These are phyloP conservation scores for Sarcophaga bullata DNA, from an alignment of 1,140 invertebrate species.

Conservation along the genomic window DNA sequence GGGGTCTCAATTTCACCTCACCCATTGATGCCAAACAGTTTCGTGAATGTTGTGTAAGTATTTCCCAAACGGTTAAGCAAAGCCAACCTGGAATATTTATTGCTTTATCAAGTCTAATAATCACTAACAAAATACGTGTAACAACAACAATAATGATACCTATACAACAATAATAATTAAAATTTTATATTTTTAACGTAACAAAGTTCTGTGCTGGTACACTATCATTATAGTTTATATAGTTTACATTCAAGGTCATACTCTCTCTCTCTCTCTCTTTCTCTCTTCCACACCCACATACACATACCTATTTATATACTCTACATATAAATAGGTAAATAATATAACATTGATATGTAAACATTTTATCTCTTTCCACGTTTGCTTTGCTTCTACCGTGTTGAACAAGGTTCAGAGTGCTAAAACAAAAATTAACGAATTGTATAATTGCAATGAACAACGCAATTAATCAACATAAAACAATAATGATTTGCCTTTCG, in stretches of 20 bases:
- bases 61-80: conserved; percentile 60
- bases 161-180: too few species aligned
- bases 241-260: not conserved
- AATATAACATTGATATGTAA: too few species aligned
- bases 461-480: not conserved
- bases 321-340: too few species aligned
- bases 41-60: conserved; percentile 96
- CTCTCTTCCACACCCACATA: not conserved
- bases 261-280: not conserved
- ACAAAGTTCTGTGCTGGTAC: conserved; percentile 21
- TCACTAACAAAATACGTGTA: not conserved
- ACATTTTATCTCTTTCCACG: conserved; percentile 8
- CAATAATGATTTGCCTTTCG: conserved; percentile 1
- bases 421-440: conserved; percentile 23
- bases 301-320: not conserved
- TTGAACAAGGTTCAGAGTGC: conserved; percentile 44
- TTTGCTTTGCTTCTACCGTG: conserved; percentile 47
- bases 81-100: conserved; percentile 40
- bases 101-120: conserved; percentile 7
- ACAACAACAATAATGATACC: conserved; percentile 34
- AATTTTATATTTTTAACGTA: conserved; percentile 9
- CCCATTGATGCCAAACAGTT: conserved; percentile 97
- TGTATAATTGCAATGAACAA: not conserved
- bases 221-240: not conserved
- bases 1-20: conserved; percentile 97